Evolutionary conservation across 2,888 invertebrate species (phyloP), one percentile per base, ranked within the genome.

Genomic region (Petrolisthes cinctipes): DNA sequence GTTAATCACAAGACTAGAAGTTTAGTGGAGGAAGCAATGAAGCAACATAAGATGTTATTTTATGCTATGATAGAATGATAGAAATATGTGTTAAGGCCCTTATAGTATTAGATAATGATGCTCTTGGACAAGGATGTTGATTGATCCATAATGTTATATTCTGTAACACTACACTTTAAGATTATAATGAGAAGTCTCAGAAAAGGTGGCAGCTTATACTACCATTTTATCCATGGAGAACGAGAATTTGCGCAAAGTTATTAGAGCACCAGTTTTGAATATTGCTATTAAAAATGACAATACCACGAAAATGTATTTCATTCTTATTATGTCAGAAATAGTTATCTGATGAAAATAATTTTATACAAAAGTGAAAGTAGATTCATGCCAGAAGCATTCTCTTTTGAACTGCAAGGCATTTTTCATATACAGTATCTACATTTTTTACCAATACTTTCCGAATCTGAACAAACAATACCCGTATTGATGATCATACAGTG

Each of bases 151-250:
- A 37, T 37, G 37, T 37, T 37, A 37, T 37, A 37, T 37, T 37
- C 37, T 37, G 37, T 37, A 61, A 9, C 61, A 61, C 17, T 61
- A 61, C 61, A 61, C 11, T 61, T 61, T 9, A 83, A 11, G 11
- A 4, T 73, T 5, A 23, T 76, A 37, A 37, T 61, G 20, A 83
- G 75, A 75, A 37, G 57, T 68, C 23, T 76, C 61, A 61, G 61
- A 17, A 61, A 11, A 17, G 0, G 61, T 61, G 61, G 61, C 61
- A 61, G 61, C 17, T 61, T 9, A 61, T 17, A 71, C 17, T 71
- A 71, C 85, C 81, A 82, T n/a, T 61, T 75, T 86, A 86, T 86
- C 86, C 86, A 86, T 61, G 86, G 81, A 86, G n/a, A 82, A 73
- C 81, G 20, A 73, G 86, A 75, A 81, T 37, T 37, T 73, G 81